Evolutionary conservation across 2,797 vertebrate species (phyloP).

Genomic region (Eupleurogrammus muticus): DNA sequence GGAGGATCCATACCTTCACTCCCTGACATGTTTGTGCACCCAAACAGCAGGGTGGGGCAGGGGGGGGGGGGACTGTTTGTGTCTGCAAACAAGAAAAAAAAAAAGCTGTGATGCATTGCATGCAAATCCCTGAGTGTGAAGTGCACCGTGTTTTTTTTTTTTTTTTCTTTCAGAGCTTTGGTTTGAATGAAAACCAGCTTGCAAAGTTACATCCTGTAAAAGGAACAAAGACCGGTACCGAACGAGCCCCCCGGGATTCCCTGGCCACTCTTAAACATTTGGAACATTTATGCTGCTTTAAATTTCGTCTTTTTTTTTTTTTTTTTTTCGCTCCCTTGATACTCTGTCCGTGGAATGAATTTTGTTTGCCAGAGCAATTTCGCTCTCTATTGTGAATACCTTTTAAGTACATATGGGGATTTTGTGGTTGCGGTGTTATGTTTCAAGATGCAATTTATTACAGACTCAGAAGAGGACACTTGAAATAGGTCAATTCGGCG

Average conservation of each 20-base stretch:
- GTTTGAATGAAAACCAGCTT: constrained; percentile 79
- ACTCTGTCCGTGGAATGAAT: constrained; percentile 73
- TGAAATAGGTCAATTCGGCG: constrained; percentile 60
- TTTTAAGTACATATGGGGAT: constrained; percentile 72
- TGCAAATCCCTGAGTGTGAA: constrained; percentile 32
- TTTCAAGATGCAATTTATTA: constrained; percentile 75
- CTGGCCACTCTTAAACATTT: constrained; percentile 78
- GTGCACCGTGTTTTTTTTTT: constrained; percentile 16
- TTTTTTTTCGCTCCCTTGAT: constrained; percentile 71
- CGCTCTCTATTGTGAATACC: constrained; percentile 67
- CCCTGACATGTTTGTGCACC: constrained; percentile 58
- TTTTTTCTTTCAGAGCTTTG: constrained; percentile 30
- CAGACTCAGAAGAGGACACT: constrained; percentile 58
- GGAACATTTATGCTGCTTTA: constrained; percentile 82
- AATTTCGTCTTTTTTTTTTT: constrained; percentile 57
- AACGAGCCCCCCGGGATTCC: constrained; percentile 74
- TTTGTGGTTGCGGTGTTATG: constrained; percentile 67
- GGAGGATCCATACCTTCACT: constrained; percentile 57
- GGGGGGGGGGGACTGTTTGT: constrained; percentile 34
- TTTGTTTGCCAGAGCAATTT: constrained; percentile 77
- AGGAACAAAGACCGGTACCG: constrained; percentile 72
- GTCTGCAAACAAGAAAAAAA: background rate
- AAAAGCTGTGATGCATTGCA: constrained; percentile 29
- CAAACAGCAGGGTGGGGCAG: constrained; percentile 31
- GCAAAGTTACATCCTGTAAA: constrained; percentile 77